Evolutionary conservation across 2,797 vertebrate genomes (phyloP), one percentile per base, ranked within the genome.

Genomic region (Leuciscus waleckii): DNA sequence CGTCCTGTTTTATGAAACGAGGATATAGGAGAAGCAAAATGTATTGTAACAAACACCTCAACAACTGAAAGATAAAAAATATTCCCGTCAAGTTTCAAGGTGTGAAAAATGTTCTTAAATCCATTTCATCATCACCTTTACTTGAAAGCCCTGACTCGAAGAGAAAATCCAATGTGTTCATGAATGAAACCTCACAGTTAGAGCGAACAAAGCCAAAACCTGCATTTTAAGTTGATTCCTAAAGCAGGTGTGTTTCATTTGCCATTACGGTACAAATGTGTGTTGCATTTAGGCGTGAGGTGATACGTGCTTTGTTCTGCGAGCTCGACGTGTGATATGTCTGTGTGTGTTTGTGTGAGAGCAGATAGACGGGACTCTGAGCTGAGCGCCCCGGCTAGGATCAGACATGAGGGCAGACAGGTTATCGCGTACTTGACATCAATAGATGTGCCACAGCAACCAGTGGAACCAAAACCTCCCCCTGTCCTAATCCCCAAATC

Each of bases 381-480:
- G 51, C 68, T 58, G 67, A 49, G 80, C 79, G 79, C 67, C 73
- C 49, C 58, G 67, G 83, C 79, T 84, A n/a, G 87, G 69, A 85
- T 88, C 86, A 86, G 87, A 88, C 73, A 74, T 81, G 37, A 69
- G 84, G 89, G 84, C 87, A 85, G 77, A 49, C 19, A 70, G 90
- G 89, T 91, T 91, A 91, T 90, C 87, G 46, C 83, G 79, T 79
- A 86, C 65, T 87, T 88, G 87, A 91, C 90, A 91, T 86, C 91
- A 88, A 85, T 82, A 88, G 90, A 88, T 86, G 88, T 88, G 87
- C 82, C 70, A 65, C 76, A 70, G 87, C 81, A 85, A 83, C 86
- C 79, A 86, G 79, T 85, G 85, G 87, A 89, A 85, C 87, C 86
- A 81, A 54, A 87, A 83, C 54, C 63, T 85, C 85, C 85, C 81